Conservation (phyloP, 2,888 invertebrate species). For the Eupithecia subumbrata region DNA sequence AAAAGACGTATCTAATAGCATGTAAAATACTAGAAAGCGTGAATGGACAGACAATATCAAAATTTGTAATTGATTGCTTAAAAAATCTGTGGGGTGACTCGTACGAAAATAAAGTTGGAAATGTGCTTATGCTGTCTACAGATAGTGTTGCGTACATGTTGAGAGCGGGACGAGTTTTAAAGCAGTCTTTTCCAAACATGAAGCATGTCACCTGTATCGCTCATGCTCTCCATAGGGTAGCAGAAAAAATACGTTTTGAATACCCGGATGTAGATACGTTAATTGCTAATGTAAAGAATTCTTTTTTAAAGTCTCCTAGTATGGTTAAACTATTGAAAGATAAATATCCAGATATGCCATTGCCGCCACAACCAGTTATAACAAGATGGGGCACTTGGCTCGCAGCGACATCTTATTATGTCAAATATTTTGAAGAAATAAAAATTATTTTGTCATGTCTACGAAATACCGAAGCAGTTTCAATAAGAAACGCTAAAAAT, state of each 20-base stretch:
- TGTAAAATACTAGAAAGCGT: background rate
- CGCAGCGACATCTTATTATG: too few relatives aligned
- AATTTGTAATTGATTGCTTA: background rate
- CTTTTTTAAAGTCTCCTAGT: background rate
- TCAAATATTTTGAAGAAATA: too few relatives aligned
- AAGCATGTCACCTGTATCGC: background rate
- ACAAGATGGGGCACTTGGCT: too few relatives aligned
- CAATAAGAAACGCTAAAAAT: too few relatives aligned
- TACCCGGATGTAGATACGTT: background rate
- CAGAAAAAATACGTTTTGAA: slow-evolving; percentile 4
- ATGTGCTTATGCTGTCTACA: background rate
- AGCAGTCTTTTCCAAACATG: background rate
- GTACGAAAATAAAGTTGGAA: background rate
- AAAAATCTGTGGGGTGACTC: background rate
- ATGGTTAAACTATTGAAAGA: background rate
- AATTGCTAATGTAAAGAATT: background rate
- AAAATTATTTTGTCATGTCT: too few relatives aligned
- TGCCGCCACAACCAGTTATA: background rate
- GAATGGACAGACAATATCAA: background rate
- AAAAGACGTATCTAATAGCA: background rate
- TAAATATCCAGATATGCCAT: background rate
- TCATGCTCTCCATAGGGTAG: background rate
- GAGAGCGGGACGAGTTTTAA: background rate
- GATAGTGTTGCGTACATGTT: background rate
- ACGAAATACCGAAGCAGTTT: too few relatives aligned